Evolutionary conservation across 2,113 vertebrate genomes (phyloP), one percentile per base, ranked within the genome.

Genomic region (Suricata suricatta): DNA sequence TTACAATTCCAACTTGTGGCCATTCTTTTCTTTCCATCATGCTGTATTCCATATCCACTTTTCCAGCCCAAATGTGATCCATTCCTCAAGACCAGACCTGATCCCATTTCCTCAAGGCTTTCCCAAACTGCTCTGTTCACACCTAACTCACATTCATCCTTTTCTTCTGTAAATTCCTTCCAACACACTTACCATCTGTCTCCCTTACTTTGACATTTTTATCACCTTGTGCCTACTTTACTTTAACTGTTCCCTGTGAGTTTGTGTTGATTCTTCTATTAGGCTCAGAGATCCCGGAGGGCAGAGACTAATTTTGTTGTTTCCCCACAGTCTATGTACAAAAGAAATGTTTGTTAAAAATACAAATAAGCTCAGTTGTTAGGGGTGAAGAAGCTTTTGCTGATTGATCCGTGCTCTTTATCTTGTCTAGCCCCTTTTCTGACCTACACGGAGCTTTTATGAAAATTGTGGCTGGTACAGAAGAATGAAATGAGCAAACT

Each of bases 351-450:
- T 82, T 74, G 4, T 80, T 47, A 90, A 95, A 89, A 74, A 69
- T 52, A 77, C 23, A 96, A 95, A 90, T 74, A 57, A 93, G 23
- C 52, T 91, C 63, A 54, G 10, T 60, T 96, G 4, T 93, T 74
- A 57, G 7, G 60, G 93, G 16, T n/a, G 7, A 44, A 68, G 17
- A 77, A 16, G 13, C 15, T 35, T 87, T 60, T 35, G 21, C 38
- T 76, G 50, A 50, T 15, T 11, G 81, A 66, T 2, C 35, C 1
- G 50, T n/a, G 54, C 1, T 27, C n/a, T 92, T 88, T 91, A 35
- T 88, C 35, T n/a, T 47, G 16, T 44, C 41, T 13, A 63, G 68
- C 72, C 41, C 16, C 29, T 41, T 23, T 81, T 86, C 31, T 41
- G 50, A 79, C 5, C 0, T 27, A 52, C 1, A 84, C 64, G 38